These are phyloP conservation scores for Nycticebus coucang DNA, from an alignment of 2,113 vertebrate species.

Conservation along the genomic window DNA sequence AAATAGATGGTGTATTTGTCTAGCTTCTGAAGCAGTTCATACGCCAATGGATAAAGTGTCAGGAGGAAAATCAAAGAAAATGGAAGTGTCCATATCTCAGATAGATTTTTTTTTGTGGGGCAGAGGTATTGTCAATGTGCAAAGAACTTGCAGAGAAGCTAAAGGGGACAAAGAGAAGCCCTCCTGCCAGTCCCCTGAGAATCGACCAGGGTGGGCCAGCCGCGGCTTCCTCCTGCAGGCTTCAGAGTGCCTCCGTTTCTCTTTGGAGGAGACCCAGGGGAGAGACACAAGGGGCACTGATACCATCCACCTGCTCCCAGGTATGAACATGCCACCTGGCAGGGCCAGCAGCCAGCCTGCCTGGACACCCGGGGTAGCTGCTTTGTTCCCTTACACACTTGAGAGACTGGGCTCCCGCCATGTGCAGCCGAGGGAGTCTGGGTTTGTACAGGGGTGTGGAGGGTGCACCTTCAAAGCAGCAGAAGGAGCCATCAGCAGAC, in stretches of 20 bases:
- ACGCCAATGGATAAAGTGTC: constrained; percentile 68
- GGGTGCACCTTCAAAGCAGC: fast-evolving
- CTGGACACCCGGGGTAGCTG: background rate
- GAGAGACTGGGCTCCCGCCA: fast-evolving
- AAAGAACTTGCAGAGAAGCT: background rate
- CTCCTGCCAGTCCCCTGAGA: fast-evolving
- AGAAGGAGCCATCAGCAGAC: too few species aligned
- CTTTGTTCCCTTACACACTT: fast-evolving
- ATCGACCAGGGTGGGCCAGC: fast-evolving
- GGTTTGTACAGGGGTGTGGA: fast-evolving
- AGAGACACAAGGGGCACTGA: background rate
- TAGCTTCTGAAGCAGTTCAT: constrained; percentile 59
- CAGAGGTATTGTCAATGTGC: background rate
- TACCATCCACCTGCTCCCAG: background rate
- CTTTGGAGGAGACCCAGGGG: fast-evolving
- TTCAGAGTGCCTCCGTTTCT: background rate
- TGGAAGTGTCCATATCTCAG: constrained; percentile 58
- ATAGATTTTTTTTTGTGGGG: constrained; percentile 37
- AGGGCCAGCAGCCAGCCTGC: too few species aligned
- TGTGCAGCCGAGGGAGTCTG: background rate
- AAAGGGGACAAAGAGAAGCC: background rate
- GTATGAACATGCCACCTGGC: fast-evolving
- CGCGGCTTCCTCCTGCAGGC: fast-evolving
- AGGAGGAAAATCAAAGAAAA: constrained; percentile 76
- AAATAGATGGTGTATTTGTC: constrained; percentile 58